Evolutionary conservation across 2,888 invertebrate species (phyloP), one percentile per base, ranked within the genome.

Genomic region (Esperia sulphurella): DNA sequence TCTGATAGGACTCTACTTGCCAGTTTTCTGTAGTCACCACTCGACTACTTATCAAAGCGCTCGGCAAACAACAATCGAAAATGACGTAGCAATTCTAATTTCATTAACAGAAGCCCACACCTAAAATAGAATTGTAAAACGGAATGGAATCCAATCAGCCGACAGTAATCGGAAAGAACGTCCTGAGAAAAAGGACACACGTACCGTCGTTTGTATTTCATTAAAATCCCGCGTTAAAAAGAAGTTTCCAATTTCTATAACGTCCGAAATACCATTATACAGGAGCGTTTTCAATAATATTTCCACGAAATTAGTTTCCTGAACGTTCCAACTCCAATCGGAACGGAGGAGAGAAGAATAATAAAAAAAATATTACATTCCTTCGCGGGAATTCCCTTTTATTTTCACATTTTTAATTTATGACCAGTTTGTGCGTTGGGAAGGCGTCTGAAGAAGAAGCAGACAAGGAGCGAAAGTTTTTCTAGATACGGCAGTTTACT

Each of bases 361-460:
- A 63, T 54, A 54, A 60, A 58, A 67, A 61, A 43, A 43, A 55
- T 51, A 51, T 53, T 52, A 53, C 53, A 47, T 54, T 58, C 48
- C 51, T 53, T 53, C 50, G 46, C 10, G 43, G 40, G 14, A 43
- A 43, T 51, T 55, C 44, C 49, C 58, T 53, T 57, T 57, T 59
- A 59, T 59, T 62, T 55, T 55, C 51, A 49, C 41, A 54, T 59
- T 62, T 63, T 68, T 63, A 69, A 69, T 69, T 71, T 65, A 65
- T 61, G 57, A 52, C 52, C 52, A 50, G 50, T 58, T 56, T 55
- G 53, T 52, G 53, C 45, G 50, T 49, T 45, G 46, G 14, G 6
- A 12, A 38, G 29, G 38, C n/a, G 44, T 14, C 37, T 28, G 14
- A 43, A 37, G 21, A 2, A 12, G 39, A 39, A 8, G 6, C 14